Conservation (phyloP, 2,797 vertebrate species). For the Rhabdomys pumilio region DNA sequence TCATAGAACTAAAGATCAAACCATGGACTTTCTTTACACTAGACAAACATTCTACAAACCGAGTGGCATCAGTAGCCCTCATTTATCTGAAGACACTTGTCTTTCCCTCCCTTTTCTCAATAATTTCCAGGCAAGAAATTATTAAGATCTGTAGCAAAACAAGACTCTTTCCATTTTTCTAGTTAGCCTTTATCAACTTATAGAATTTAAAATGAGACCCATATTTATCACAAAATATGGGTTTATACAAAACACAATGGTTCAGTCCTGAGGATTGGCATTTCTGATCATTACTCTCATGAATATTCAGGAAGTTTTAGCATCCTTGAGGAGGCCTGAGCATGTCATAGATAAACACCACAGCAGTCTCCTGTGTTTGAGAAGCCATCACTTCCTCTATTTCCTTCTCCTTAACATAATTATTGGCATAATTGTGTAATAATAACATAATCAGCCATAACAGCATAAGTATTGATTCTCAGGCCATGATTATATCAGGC, state of each 20-base stretch:
- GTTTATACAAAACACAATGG: conserved; percentile 55
- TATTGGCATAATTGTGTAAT: conserved; percentile 45
- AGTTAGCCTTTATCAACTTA: not conserved
- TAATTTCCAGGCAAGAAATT: conserved; percentile 7
- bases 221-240: conserved; percentile 47
- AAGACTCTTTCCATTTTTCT: not conserved
- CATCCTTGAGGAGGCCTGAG: not conserved
- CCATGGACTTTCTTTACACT: not conserved
- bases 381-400: conserved; percentile 33
- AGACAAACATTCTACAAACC: not conserved
- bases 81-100: not conserved
- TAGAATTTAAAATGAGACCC: conserved; percentile 31
- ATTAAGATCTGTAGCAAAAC: not conserved
- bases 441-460: conserved; percentile 60
- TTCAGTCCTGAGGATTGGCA: not conserved
- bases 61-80: accelerated
- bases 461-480: conserved; percentile 36
- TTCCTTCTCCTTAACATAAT: conserved; percentile 51
- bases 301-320: not conserved
- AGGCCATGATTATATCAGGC: conserved; percentile 9
- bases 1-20: not conserved
- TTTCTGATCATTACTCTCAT: not conserved
- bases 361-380: conserved; percentile 2
- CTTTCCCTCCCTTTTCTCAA: not conserved
- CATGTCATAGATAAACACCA: conserved; percentile 6